phyloP scores from a whole-genome alignment of 2,113 vertebrate genomes.

The Anser brachyrhynchus region DNA sequence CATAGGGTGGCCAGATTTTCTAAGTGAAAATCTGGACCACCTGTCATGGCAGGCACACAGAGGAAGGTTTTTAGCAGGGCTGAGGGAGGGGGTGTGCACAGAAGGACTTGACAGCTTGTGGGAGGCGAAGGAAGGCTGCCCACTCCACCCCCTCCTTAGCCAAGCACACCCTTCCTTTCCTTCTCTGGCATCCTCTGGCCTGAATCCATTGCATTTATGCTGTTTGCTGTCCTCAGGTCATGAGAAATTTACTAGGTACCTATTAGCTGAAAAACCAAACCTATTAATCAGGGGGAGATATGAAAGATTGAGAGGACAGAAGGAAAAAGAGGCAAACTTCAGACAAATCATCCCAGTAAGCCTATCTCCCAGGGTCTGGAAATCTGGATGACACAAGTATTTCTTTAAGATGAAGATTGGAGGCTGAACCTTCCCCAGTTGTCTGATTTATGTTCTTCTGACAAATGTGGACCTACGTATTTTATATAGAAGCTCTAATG shows the following conservation, averaged over 20 bases:
- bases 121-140: constrained; percentile 41
- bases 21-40: constrained; percentile 70
- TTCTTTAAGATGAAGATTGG: neutral
- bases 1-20: constrained; percentile 73
- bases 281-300: neutral
- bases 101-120: constrained; percentile 65
- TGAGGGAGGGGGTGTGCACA: constrained; percentile 43
- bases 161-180: neutral
- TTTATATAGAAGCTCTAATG: neutral
- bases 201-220: neutral
- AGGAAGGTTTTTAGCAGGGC: constrained; percentile 55
- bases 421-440: neutral
- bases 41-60: constrained; percentile 64
- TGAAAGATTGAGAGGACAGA: neutral
- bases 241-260: constrained; percentile 20
- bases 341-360: neutral
- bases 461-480: neutral
- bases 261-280: neutral
- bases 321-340: neutral
- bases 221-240: neutral
- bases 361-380: neutral
- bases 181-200: constrained; percentile 3
- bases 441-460: neutral
- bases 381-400: neutral
- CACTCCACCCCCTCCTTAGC: constrained; percentile 28